Percentiles rank a stretch among this genome's conserved stretches.
Conservation (phyloP, 2,113 vertebrate genomes). For the Orthonyx spaldingii region DNA sequence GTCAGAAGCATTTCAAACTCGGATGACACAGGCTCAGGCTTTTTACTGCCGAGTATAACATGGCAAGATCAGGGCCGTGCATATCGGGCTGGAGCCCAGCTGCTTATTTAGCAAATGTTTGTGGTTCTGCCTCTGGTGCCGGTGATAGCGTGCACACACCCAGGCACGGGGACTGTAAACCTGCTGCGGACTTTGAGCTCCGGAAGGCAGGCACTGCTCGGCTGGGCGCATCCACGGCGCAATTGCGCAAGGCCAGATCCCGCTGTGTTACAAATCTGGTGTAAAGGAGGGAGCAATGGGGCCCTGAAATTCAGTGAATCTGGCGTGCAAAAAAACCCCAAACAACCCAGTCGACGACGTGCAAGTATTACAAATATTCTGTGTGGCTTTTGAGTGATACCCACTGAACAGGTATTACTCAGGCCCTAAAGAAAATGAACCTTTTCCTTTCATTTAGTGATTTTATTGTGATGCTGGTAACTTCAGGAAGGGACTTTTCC, state of each 20-base stretch:
- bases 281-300: not conserved
- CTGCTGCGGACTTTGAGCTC: slow-evolving; percentile 42
- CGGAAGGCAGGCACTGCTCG: not conserved
- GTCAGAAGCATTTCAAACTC: not conserved
- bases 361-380: not conserved
- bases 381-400: not conserved
- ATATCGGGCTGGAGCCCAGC: not conserved
- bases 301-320: not conserved
- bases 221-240: not conserved
- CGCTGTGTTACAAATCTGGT: not conserved
- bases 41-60: not conserved
- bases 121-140: not conserved
- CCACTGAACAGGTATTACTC: not conserved
- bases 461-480: not conserved
- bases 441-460: not conserved
- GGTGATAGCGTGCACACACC: slow-evolving; percentile 29
- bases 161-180: slow-evolving; percentile 6
- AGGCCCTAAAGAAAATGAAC: not conserved
- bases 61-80: not conserved
- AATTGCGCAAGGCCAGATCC: not conserved
- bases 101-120: slow-evolving; percentile 39
- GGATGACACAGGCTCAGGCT: not conserved
- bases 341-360: not conserved
- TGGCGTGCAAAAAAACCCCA: not conserved
- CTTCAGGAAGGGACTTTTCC: not conserved